Evolutionary conservation across 2,888 invertebrate genomes (phyloP).

Genomic region (Disparrhopalites patrizii): DNA sequence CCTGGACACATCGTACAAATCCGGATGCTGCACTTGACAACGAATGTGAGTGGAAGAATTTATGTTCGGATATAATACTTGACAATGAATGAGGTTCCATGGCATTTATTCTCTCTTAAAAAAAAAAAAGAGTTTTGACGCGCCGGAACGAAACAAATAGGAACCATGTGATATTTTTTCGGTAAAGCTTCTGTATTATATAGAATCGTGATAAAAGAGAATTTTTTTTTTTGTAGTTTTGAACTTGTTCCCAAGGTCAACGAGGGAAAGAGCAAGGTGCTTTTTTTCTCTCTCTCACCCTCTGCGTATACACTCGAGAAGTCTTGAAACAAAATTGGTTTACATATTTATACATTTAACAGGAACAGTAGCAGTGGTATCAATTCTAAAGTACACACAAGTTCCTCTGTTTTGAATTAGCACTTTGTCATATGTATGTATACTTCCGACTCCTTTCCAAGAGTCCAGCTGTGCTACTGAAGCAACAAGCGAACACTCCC

Average conservation of each 20-base stretch:
- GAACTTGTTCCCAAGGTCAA: conserved; percentile 20
- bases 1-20: no score
- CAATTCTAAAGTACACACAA: no score
- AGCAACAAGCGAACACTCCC: no score
- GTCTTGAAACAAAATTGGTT: no score
- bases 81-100: background rate
- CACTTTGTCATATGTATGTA: no score
- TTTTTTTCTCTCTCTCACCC: no score
- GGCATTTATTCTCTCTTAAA: background rate
- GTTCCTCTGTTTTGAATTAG: no score
- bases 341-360: no score
- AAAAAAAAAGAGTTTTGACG: background rate
- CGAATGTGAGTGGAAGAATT: background rate
- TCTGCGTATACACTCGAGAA: no score
- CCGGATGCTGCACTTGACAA: background rate
- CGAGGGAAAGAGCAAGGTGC: conserved; percentile 3
- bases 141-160: background rate
- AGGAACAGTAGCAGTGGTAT: no score
- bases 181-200: conserved; percentile 5
- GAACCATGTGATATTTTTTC: background rate
- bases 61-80: background rate
- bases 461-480: no score
- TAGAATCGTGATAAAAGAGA: background rate
- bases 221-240: conserved; percentile 12
- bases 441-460: no score